phyloP scores from a whole-genome alignment of 2,113 vertebrate species.

The Turdus rufiventris region DNA sequence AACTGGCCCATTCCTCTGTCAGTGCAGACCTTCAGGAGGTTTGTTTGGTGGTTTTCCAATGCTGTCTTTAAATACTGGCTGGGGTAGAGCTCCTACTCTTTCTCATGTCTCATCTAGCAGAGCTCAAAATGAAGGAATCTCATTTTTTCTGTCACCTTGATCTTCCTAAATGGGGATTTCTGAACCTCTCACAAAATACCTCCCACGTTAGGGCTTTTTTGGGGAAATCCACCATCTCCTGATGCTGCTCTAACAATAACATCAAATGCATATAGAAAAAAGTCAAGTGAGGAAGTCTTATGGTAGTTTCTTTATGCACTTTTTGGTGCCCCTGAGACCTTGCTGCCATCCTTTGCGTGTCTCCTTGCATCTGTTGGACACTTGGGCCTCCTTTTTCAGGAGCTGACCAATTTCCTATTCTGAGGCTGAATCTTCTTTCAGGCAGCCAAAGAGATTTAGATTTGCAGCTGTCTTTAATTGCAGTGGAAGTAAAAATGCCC shows the following conservation, averaged over 20 bases:
- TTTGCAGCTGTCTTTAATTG: slow-evolving; percentile 44
- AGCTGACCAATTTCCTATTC: slow-evolving; percentile 4
- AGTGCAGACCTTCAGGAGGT: neutral
- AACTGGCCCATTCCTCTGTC: neutral
- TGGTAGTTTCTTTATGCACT: neutral
- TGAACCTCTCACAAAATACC: neutral
- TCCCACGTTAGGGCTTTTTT: neutral
- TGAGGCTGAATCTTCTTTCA: neutral
- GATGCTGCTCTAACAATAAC: neutral
- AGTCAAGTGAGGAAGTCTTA: neutral
- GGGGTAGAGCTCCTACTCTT: neutral
- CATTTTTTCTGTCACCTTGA: neutral
- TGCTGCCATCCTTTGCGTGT: neutral
- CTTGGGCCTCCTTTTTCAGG: neutral
- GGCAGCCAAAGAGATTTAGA: neutral
- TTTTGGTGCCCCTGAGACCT: neutral
- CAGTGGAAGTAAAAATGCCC: neutral
- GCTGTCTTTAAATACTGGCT: neutral
- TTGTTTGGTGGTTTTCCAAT: neutral
- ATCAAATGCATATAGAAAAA: neutral
- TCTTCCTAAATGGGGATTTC: neutral
- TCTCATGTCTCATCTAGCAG: neutral
- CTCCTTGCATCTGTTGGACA: neutral
- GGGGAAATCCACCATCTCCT: neutral
- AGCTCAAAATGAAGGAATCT: neutral